These are phyloP conservation scores for Fragum sueziense DNA, from an alignment of 2,888 invertebrate genomes.

Conservation along the genomic window DNA sequence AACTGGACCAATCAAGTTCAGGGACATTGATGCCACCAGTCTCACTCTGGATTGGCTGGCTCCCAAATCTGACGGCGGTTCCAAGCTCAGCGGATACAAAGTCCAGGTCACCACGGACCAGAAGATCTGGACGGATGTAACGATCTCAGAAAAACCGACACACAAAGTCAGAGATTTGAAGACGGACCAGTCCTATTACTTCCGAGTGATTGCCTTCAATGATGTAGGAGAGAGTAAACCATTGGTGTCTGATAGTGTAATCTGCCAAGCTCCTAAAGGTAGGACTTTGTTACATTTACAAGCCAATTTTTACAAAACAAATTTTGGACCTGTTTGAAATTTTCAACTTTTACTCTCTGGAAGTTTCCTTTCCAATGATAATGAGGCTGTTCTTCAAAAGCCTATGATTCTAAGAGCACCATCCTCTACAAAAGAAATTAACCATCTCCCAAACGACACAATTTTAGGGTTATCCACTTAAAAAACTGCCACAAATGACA, in stretches of 20 bases:
- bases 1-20: constrained; percentile 74
- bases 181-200: constrained; percentile 76
- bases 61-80: constrained; percentile 81
- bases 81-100: constrained; percentile 79
- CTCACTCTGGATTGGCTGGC: constrained; percentile 81
- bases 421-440: no score
- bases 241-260: constrained; percentile 71
- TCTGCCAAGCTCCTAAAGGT: constrained; percentile 72
- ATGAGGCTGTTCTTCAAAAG: no score
- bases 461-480: no score
- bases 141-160: constrained; percentile 89
- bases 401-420: no score
- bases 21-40: constrained; percentile 66
- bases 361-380: no score
- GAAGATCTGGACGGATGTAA: constrained; percentile 95
- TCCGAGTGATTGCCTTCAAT: constrained; percentile 81
- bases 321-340: no score
- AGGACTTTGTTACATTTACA: no score
- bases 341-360: no score
- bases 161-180: constrained; percentile 74
- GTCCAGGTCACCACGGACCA: constrained; percentile 83
- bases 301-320: no score
- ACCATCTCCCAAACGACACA: no score
- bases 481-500: no score
- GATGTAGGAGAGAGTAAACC: constrained; percentile 74